These are phyloP conservation scores for Lethenteron camtschaticum DNA, from an alignment of 2,113 vertebrate genomes.

Conservation along the genomic window DNA sequence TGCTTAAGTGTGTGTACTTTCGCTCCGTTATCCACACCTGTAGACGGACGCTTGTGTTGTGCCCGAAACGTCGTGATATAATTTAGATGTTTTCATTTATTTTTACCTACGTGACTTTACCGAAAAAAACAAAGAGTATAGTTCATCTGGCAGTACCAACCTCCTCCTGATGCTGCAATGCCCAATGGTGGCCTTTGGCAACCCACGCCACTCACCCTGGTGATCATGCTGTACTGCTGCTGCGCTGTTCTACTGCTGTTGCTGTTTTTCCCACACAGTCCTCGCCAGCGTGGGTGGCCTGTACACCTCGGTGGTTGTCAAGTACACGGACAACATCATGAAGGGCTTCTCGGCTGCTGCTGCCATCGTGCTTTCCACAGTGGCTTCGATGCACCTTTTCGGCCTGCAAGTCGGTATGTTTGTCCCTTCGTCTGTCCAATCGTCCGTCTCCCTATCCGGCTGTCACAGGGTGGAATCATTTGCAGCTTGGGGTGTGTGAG, in stretches of 20 bases:
- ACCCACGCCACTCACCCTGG: too few species aligned
- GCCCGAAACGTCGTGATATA: too few species aligned
- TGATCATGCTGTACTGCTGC: neutral
- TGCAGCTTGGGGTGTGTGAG: too few species aligned
- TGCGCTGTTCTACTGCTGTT: neutral
- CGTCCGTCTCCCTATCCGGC: neutral
- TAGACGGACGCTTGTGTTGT: too few species aligned
- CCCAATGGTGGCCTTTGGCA: too few species aligned
- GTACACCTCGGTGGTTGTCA: slow-evolving; percentile 84
- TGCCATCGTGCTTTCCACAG: slow-evolving; percentile 80
- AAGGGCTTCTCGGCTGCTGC: slow-evolving; percentile 89
- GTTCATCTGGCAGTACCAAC: too few species aligned
- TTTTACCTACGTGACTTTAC: too few species aligned
- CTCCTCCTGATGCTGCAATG: too few species aligned
- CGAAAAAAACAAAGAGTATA: too few species aligned
- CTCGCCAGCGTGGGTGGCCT: slow-evolving; percentile 75
- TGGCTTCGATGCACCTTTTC: slow-evolving; percentile 66
- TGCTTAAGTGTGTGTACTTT: too few species aligned
- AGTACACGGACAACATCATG: slow-evolving; percentile 98
- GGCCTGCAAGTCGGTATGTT: slow-evolving; percentile 82
- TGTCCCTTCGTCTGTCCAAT: neutral
- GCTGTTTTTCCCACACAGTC: slow-evolving; percentile 25
- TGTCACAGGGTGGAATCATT: neutral
- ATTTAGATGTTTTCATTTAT: too few species aligned
- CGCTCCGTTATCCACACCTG: too few species aligned